Conservation (phyloP, 2,888 invertebrate species). For the Polyommatus iphigenia region DNA sequence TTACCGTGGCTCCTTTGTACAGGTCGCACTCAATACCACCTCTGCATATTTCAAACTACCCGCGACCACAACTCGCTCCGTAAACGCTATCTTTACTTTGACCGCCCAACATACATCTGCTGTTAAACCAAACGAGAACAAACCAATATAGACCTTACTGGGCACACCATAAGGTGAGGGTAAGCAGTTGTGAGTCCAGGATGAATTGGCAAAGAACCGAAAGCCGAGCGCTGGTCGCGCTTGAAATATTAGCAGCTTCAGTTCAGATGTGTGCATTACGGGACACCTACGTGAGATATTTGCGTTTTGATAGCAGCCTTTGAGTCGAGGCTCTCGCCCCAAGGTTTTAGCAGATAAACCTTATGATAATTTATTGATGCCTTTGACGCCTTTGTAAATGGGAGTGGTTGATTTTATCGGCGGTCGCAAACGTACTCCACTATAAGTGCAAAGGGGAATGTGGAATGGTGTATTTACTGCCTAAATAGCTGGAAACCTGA, state of each 20-base stretch:
- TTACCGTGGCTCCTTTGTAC: constrained; percentile 68
- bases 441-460: not conserved
- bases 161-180: constrained; percentile 36
- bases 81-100: constrained; percentile 71
- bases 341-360: constrained; percentile 39
- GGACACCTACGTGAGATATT: constrained; percentile 66
- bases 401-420: constrained; percentile 15
- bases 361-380: constrained; percentile 32
- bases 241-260: constrained; percentile 75
- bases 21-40: constrained; percentile 71
- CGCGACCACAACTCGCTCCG: constrained; percentile 67
- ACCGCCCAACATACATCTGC: constrained; percentile 49
- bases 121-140: constrained; percentile 30
- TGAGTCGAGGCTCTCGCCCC: constrained; percentile 51
- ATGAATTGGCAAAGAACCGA: constrained; percentile 57
- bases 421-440: not conserved
- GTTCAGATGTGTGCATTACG: constrained; percentile 70
- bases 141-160: constrained; percentile 45
- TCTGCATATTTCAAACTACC: constrained; percentile 74
- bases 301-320: constrained; percentile 66
- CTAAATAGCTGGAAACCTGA: not conserved
- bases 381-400: constrained; percentile 4
- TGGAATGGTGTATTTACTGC: not conserved
- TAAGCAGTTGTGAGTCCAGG: not conserved
- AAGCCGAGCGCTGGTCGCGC: constrained; percentile 64